Evolutionary conservation across 2,113 vertebrate genomes (phyloP).

Genomic region (Myiozetetes cayanensis): DNA sequence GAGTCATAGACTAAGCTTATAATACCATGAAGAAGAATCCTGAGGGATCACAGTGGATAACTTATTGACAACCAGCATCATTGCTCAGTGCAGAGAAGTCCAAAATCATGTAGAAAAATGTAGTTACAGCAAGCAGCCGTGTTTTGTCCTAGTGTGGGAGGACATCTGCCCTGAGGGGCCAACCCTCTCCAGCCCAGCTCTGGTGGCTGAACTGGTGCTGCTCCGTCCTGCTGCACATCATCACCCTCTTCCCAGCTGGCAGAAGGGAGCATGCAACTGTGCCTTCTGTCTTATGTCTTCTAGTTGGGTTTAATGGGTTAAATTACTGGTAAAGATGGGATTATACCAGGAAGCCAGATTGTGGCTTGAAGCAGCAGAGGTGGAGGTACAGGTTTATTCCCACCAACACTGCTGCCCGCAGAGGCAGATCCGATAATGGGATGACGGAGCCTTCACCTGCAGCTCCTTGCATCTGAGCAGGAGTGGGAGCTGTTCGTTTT

Average conservation of each 20-base stretch:
- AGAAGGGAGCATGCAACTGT: background rate
- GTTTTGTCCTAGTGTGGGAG: background rate
- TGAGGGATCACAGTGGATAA: background rate
- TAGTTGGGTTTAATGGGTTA: background rate
- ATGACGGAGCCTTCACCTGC: fast-evolving
- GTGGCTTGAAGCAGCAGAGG: background rate
- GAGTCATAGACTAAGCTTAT: background rate
- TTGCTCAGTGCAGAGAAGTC: background rate
- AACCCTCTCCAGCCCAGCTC: background rate
- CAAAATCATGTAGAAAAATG: background rate
- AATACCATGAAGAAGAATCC: background rate
- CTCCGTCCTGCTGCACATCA: background rate
- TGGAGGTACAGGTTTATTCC: background rate
- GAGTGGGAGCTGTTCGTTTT: fast-evolving
- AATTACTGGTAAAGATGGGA: background rate
- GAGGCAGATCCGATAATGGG: fast-evolving
- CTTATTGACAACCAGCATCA: background rate
- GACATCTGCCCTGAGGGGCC: background rate
- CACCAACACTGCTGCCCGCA: background rate
- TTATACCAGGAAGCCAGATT: background rate
- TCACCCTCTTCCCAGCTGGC: background rate
- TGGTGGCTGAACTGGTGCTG: background rate
- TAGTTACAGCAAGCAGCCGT: background rate
- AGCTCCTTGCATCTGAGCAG: background rate
- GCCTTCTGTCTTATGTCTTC: background rate